phyloP scores from a whole-genome alignment of 2,113 vertebrate species.

The Seriola quinqueradiata region DNA sequence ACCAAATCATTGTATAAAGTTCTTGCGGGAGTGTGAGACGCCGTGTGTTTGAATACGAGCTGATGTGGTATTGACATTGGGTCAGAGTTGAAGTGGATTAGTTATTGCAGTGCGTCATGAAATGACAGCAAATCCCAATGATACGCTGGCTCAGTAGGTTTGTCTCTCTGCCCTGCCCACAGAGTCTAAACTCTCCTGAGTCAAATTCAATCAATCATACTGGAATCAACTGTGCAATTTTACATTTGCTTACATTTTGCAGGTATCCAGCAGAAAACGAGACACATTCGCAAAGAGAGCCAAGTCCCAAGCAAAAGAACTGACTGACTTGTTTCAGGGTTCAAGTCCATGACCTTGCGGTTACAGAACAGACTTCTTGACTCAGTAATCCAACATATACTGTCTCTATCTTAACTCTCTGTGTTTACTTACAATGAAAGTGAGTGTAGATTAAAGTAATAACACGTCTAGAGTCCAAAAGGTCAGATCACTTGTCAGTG shows the following conservation, averaged over 20 bases:
- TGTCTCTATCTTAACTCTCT: not conserved
- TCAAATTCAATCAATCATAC: slow-evolving; percentile 2
- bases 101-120: slow-evolving; percentile 75
- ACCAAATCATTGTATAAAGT: slow-evolving; percentile 57
- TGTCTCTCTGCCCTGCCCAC: slow-evolving; percentile 37
- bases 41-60: slow-evolving; percentile 62
- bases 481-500: not conserved
- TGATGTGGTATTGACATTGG: slow-evolving; percentile 74
- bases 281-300: not conserved
- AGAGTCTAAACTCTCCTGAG: slow-evolving; percentile 17
- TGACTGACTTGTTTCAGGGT: not conserved
- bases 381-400: slow-evolving; percentile 8
- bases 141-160: slow-evolving; percentile 34
- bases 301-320: slow-evolving; percentile 15
- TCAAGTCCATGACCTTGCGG: not conserved
- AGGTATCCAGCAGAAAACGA: not conserved
- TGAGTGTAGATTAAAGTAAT: slow-evolving; percentile 8
- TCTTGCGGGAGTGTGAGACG: slow-evolving; percentile 31
- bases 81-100: slow-evolving; percentile 62
- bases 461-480: slow-evolving; percentile 2
- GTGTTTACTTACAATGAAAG: not conserved
- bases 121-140: slow-evolving; percentile 68
- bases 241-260: slow-evolving; percentile 16
- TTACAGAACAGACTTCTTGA: not conserved
- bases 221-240: not conserved